Evolutionary conservation across 2,888 invertebrate genomes (phyloP).

Genomic region (Geotrupes spiniger): DNA sequence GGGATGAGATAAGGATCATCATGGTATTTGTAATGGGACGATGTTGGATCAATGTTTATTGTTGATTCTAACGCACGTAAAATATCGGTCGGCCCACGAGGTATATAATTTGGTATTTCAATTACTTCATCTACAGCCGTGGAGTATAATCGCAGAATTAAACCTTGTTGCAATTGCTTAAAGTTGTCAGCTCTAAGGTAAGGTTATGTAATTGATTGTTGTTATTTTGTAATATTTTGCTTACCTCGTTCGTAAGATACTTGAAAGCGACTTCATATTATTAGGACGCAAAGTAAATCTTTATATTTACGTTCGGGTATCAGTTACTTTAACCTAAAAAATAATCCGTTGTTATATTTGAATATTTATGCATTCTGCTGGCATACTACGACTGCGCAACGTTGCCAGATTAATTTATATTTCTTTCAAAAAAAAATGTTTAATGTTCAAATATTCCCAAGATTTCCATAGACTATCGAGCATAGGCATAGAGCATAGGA

Average conservation of each 20-base stretch:
- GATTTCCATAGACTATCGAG: too few relatives aligned
- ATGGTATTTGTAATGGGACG: conserved; percentile 85
- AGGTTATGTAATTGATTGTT: too few relatives aligned
- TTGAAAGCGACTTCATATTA: neutral
- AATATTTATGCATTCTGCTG: too few relatives aligned
- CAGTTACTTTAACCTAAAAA: too few relatives aligned
- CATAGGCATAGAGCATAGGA: too few relatives aligned
- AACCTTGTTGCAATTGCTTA: neutral
- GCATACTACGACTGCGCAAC: too few relatives aligned
- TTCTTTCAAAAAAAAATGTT: too few relatives aligned
- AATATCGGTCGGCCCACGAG: conserved; percentile 78
- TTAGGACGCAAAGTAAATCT: too few relatives aligned
- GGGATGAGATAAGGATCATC: conserved; percentile 90
- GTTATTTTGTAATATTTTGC: neutral
- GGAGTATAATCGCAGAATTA: conserved; percentile 3
- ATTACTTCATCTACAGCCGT: conserved; percentile 47
- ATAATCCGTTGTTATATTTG: too few relatives aligned
- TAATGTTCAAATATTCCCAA: too few relatives aligned
- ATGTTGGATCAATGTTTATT: conserved; percentile 75
- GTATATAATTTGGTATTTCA: conserved; percentile 66
- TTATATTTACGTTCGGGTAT: too few relatives aligned
- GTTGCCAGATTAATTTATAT: too few relatives aligned
- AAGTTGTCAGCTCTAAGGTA: neutral
- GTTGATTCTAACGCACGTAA: conserved; percentile 77
- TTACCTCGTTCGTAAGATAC: neutral